These are phyloP conservation scores for Xiphophorus birchmanni DNA, from an alignment of 2,797 vertebrate genomes.

Conservation along the genomic window DNA sequence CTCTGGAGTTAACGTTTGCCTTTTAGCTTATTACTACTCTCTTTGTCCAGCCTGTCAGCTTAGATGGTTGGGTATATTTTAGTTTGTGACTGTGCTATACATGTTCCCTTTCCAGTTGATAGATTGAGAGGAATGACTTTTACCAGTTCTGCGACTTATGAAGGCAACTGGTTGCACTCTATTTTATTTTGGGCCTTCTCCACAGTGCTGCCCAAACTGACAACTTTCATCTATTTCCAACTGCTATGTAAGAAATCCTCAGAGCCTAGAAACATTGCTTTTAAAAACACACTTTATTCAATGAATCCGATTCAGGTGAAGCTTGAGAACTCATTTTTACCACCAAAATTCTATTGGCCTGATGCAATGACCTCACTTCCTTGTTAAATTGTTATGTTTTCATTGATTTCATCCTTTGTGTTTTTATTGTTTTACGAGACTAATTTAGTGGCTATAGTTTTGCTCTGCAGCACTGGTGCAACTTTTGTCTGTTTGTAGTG, in stretches of 20 bases:
- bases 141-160: background rate
- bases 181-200: background rate
- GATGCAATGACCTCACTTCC: background rate
- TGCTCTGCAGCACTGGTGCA: background rate
- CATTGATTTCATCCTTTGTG: background rate
- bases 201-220: background rate
- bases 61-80: background rate
- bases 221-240: background rate
- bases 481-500: slow-evolving; percentile 6
- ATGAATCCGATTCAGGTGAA: background rate
- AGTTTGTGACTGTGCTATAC: background rate
- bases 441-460: background rate
- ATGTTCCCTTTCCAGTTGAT: background rate
- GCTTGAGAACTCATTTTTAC: background rate
- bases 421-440: background rate
- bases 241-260: background rate
- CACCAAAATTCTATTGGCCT: background rate
- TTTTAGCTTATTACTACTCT: background rate
- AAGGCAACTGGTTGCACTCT: background rate
- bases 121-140: background rate
- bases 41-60: background rate
- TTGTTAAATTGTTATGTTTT: background rate
- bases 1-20: background rate
- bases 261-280: background rate
- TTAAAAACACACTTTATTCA: background rate